These are phyloP conservation scores for Pteromalus puparum DNA, from an alignment of 1,140 invertebrate species.

Conservation along the genomic window DNA sequence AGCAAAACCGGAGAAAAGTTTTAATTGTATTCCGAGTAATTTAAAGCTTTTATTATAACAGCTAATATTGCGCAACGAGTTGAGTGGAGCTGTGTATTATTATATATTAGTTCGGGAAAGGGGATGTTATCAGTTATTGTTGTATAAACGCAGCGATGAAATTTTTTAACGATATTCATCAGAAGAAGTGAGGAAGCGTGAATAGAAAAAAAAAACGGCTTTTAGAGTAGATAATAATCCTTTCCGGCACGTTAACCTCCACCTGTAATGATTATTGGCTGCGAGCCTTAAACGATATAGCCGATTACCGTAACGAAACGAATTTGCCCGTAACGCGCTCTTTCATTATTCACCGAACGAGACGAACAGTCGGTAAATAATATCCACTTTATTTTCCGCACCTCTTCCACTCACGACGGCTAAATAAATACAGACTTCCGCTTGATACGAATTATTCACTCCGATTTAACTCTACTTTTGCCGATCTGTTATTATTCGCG, in stretches of 20 bases:
- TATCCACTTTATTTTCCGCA: background rate
- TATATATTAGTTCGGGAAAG: too few species aligned
- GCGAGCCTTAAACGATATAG: background rate
- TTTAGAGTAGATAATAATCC: background rate
- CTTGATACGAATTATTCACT: background rate
- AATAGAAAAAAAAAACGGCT: background rate
- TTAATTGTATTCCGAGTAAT: too few species aligned
- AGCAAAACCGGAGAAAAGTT: too few species aligned
- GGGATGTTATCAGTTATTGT: too few species aligned
- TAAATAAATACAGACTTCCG: background rate
- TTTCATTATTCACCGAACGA: background rate
- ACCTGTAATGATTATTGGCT: background rate
- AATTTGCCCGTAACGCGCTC: background rate
- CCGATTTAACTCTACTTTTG: too few species aligned
- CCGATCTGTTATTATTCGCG: too few species aligned
- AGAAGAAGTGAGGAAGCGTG: background rate
- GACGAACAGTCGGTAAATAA: background rate
- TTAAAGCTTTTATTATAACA: too few species aligned
- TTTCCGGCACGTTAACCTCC: background rate
- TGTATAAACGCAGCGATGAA: too few species aligned
- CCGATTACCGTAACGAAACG: background rate
- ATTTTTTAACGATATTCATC: background rate
- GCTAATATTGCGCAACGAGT: too few species aligned
- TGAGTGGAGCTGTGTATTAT: too few species aligned
- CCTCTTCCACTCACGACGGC: background rate